These are phyloP conservation scores for Axinella damicornis DNA, from an alignment of 37 sponge, comb jelly and placozoan genomes.

Conservation along the genomic window DNA sequence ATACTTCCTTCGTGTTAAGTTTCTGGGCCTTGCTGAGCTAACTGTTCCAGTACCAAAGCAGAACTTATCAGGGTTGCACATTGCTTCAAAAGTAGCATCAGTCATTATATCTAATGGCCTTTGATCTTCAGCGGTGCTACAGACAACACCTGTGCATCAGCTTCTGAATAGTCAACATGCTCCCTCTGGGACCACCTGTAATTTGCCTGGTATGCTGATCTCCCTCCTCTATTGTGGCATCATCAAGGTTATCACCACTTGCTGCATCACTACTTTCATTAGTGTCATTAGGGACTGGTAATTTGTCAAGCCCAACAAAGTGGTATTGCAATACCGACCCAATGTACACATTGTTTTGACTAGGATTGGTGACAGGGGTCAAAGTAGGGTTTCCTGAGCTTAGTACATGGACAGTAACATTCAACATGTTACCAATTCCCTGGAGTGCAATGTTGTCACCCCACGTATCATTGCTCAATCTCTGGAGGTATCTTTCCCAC, in stretches of 20 bases:
- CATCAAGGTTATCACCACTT: not conserved
- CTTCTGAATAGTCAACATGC: constrained; percentile 24
- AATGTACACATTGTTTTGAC: constrained; percentile 14
- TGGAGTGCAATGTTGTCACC: constrained; percentile 11
- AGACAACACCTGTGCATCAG: too few relatives aligned
- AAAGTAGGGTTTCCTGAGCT: too few relatives aligned
- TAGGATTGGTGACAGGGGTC: too few relatives aligned
- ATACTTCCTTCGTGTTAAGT: constrained; percentile 36
- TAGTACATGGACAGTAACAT: constrained; percentile 10
- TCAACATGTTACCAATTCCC: not conserved
- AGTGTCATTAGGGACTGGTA: not conserved
- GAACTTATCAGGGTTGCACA: not conserved
- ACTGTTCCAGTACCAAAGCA: constrained; percentile 20
- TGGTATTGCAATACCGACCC: not conserved
- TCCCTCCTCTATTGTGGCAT: constrained; percentile 14
- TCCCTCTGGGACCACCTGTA: constrained; percentile 17
- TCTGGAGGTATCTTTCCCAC: constrained; percentile 4
- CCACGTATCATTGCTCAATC: constrained; percentile 26
- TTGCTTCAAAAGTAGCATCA: constrained; percentile 31
- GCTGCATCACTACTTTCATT: not conserved
- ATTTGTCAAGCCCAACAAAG: not conserved
- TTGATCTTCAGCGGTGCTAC: constrained; percentile 25
- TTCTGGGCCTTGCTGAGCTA: too few relatives aligned
- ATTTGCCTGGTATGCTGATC: constrained; percentile 28
- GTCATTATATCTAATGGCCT: constrained; percentile 28